These are phyloP conservation scores for Microplitis manilae DNA, from an alignment of 2,888 invertebrate genomes.

Conservation along the genomic window DNA sequence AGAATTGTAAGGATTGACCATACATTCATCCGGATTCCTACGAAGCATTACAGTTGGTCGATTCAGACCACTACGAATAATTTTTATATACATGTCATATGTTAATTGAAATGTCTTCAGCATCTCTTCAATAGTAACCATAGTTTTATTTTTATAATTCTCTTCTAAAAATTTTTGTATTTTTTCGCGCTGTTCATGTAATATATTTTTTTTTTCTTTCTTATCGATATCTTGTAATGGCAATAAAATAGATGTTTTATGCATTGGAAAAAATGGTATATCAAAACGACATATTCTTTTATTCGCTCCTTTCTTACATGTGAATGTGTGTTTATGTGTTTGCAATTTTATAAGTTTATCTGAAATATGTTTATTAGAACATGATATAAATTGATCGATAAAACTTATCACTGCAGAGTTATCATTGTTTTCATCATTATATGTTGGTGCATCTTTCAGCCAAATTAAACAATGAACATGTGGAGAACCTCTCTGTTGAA, in stretches of 20 bases:
- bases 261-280: too few species aligned
- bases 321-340: conserved; percentile 56
- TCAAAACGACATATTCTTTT: conserved; percentile 6
- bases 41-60: conserved; percentile 46
- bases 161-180: too few species aligned
- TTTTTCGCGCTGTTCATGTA: too few species aligned
- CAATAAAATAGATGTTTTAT: too few species aligned
- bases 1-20: conserved; percentile 43
- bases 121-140: conserved; percentile 36
- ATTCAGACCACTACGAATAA: conserved; percentile 45
- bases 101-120: conserved; percentile 38
- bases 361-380: conserved; percentile 45
- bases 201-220: too few species aligned
- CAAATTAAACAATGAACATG: conserved; percentile 5
- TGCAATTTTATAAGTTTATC: conserved; percentile 52
- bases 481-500: conserved; percentile 1
- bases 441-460: conserved; percentile 29
- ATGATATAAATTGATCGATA: conserved; percentile 49
- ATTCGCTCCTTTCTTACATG: conserved; percentile 55
- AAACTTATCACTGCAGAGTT: conserved; percentile 52
- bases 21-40: conserved; percentile 44
- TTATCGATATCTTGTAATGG: too few species aligned
- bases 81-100: conserved; percentile 44
- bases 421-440: conserved; percentile 31
- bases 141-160: conserved; percentile 20